Percentiles rank a stretch among this genome's conserved stretches.
These are phyloP conservation scores for Petaurus breviceps DNA, from an alignment of 2,113 vertebrate genomes.

Conservation along the genomic window DNA sequence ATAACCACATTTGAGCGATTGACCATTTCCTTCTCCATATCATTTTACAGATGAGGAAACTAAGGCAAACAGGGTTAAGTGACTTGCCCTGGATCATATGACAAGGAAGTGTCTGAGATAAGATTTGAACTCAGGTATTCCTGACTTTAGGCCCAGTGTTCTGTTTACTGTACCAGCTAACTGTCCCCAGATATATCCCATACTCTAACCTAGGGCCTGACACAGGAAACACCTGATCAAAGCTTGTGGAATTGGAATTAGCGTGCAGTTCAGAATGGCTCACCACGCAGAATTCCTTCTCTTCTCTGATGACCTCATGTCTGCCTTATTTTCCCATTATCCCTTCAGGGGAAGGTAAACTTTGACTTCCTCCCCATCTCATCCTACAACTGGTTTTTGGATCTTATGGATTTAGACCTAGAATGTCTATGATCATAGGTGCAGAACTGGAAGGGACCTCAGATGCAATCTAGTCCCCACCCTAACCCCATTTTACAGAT, in stretches of 20 bases:
- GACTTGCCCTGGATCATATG: background rate
- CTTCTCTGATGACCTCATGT: constrained; percentile 65
- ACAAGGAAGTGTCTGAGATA: background rate
- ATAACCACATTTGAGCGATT: too few species aligned
- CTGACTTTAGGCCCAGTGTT: background rate
- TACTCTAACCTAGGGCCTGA: constrained; percentile 6
- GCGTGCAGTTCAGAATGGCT: background rate
- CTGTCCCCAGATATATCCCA: background rate
- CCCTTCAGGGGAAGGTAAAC: constrained; percentile 54
- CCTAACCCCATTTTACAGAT: background rate
- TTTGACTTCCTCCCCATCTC: constrained; percentile 49
- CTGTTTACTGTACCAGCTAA: background rate
- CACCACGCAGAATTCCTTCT: background rate
- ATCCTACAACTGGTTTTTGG: constrained; percentile 58
- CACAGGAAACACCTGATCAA: background rate
- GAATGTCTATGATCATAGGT: background rate
- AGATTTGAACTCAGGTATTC: background rate
- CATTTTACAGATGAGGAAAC: background rate
- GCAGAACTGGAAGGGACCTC: background rate
- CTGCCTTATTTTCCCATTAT: constrained; percentile 66
- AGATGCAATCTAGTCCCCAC: background rate
- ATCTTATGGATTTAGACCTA: background rate
- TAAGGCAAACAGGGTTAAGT: background rate
- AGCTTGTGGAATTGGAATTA: background rate
- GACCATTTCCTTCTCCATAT: background rate